A percentile compares a stretch with the other conserved stretches of the same genome.
phyloP scores from a whole-genome alignment of 2,797 vertebrate genomes.

The Amazona finschi region DNA sequence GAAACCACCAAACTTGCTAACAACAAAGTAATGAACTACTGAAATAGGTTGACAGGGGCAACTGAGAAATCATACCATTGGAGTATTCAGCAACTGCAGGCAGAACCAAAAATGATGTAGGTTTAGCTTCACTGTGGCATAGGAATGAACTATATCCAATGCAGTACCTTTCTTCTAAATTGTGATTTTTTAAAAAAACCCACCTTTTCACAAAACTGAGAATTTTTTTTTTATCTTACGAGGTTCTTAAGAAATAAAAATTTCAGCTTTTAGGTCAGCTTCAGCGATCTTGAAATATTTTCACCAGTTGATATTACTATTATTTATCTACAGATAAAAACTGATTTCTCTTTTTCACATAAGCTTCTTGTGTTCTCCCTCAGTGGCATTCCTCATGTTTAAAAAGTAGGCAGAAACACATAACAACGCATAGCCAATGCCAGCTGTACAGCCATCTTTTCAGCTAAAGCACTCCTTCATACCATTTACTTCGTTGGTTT shows the following conservation, averaged over 20 bases:
- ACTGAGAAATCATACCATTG: not conserved
- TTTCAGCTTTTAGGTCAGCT: not conserved
- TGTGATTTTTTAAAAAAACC: not conserved
- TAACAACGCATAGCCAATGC: not conserved
- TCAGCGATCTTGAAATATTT: not conserved
- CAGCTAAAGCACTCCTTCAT: not conserved
- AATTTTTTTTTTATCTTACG: not conserved
- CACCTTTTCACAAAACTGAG: not conserved
- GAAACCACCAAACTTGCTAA: not conserved
- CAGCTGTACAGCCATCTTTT: not conserved
- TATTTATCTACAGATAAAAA: not conserved
- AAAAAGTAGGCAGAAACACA: not conserved
- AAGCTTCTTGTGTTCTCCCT: not conserved
- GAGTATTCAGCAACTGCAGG: not conserved
- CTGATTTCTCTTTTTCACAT: not conserved
- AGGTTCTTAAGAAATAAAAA: not conserved
- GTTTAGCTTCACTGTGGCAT: not conserved
- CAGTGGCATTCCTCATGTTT: not conserved
- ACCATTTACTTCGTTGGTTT: not conserved
- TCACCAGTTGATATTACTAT: not conserved
- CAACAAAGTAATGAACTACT: not conserved
- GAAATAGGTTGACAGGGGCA: not conserved
- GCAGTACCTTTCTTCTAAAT: not conserved
- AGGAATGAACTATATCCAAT: not conserved
- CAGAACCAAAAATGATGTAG: not conserved